These are phyloP conservation scores for Buteo buteo DNA, from an alignment of 2,113 vertebrate species.

Conservation along the genomic window DNA sequence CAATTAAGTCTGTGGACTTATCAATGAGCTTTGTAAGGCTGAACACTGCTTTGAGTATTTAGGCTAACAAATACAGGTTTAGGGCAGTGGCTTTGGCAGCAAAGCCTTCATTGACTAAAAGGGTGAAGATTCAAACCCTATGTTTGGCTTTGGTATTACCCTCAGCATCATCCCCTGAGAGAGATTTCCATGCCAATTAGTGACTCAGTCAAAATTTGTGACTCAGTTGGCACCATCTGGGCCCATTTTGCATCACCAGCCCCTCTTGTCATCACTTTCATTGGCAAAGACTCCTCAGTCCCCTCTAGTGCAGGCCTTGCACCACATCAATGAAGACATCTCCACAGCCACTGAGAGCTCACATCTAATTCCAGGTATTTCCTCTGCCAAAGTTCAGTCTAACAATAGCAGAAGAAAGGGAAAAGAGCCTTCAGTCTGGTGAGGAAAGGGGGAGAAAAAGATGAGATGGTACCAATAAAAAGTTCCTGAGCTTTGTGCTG, in stretches of 20 bases:
- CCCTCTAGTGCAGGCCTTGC: background rate
- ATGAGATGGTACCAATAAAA: background rate
- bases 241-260: slow-evolving; percentile 3
- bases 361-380: background rate
- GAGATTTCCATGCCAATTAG: background rate
- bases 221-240: background rate
- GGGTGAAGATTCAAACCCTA: background rate
- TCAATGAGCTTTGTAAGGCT: background rate
- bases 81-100: background rate
- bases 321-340: background rate
- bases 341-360: background rate
- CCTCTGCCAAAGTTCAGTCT: background rate
- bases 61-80: background rate
- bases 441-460: background rate
- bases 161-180: background rate
- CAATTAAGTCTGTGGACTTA: background rate
- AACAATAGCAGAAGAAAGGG: background rate
- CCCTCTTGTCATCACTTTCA: background rate
- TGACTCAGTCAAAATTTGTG: background rate
- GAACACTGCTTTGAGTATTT: background rate
- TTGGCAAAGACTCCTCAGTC: background rate
- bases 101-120: background rate
- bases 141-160: background rate
- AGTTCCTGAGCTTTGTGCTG: background rate
- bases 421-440: background rate